Base-by-base conservation (phyloP, 2,113 vertebrate species). In the Ranitomeya variabilis region DNA sequence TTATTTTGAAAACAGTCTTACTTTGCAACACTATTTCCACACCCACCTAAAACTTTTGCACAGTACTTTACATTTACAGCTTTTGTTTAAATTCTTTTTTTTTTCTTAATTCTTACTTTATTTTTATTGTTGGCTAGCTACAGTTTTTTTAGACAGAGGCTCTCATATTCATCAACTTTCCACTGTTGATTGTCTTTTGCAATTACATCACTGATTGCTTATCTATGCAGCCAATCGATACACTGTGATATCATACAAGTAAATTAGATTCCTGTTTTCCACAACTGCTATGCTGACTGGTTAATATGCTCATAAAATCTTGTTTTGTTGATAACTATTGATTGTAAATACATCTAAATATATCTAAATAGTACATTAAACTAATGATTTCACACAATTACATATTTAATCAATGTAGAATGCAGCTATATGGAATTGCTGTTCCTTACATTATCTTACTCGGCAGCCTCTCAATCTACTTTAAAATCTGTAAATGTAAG, bases 341-440 rank as follows among this genome's bases (percentile, higher is more conserved):
- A 62, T 82, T 82, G 55, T 66, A 19, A 83, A 66, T 83, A 83
- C 57, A 85, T 73, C 21, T 73, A 73, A 23, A 66, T 83, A 83
- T 73, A 85, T 73, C 21, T 73, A 73, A 23, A 52, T 54, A 71
- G 23, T 85, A 57, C 51, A 85, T 73, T 57, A 73, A 73, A 31
- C 51, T 66, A 52, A 67, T 83, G 18, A 66, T 45, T 83, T 64
- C 23, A 11, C 62, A 82, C 80, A 45, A 83, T 67, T 83, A 37
- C 80, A 83, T 83, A 14, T 67, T 51, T 12, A 66, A 52, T 45
- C 80, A 62, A 37, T 45, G 16, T 16, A 80, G 5, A 73, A 73
- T 7, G 14, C 31, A 37, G 23, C 7, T 51, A 51, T 76, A 51
- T 51, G 16, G 69, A 37, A 73, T 0, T 15, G 69, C 26, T 26